Base-by-base conservation (phyloP, 2,888 invertebrate species). In the Psylliodes chrysocephalus region DNA sequence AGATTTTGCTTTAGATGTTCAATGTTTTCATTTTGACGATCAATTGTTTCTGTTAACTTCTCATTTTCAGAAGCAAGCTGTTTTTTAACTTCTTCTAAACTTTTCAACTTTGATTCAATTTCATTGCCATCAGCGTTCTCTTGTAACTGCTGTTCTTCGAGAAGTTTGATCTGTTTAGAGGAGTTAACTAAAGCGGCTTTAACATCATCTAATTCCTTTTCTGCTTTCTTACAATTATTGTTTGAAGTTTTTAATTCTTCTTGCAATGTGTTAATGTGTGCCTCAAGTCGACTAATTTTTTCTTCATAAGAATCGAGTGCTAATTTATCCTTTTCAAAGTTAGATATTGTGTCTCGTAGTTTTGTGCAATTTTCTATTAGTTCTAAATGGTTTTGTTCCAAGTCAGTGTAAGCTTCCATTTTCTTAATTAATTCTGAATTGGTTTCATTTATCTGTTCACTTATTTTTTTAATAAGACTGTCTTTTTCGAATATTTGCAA, bases 401-500 rank as follows among this genome's bases (percentile, higher is more conserved):
- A 69, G 2, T 78, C 70, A 0, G 54, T 64, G 60, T 79, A 79
- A 28, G 73, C 73, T 1, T 63, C 47, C 3, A 67, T 63, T 52
- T 71, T 71, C 14, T 61, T 57, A 1, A 60, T 12, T 25, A 79
- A 56, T 40, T 73, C 70, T 6, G 54, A 63, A 59, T 66, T 68
- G 18, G 66, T 22, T 8, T 59, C 81, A 71, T 47, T 71, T 63
- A 60, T 33, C 46, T 74, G 72, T 19, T 65, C 66, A 0, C 30
- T 57, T 1, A 80, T 72, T 38, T 74, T 80, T 55, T 76, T 76
- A 59, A 83, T 82, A 57, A 84, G 78, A 57, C 82, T 79, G 64
- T 85, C 83, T 52, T 82, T 84, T 76, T 85, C 84, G 71, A 84
- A 82, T 44, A 81, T 79, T 78, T 85, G 84, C 65, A 81, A 78